Base-by-base conservation (phyloP, 2,888 invertebrate species). In the Tiphia femorata region DNA sequence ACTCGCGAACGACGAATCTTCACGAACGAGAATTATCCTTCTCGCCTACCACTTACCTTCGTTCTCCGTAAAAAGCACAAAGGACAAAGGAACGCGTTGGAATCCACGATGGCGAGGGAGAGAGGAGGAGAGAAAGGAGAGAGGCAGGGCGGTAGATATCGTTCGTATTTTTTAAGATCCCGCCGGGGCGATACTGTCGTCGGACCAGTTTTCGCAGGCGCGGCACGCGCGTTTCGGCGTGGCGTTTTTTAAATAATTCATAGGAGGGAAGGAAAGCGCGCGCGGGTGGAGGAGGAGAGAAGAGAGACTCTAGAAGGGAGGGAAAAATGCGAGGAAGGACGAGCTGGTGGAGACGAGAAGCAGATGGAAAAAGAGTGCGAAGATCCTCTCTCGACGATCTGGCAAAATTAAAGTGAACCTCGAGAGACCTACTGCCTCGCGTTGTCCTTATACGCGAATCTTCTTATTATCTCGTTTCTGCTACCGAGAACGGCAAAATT, bases 191-290 rank as follows among this genome's bases (percentile, higher is more conserved):
- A 63, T 63, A 61, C 44, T 60, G 63, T 60, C 54, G 49, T 60
- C 48, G 46, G 25, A 44, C 44, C 44, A 44, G 30, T 44, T 55
- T n/a, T 52, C 16, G 57, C 46, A 69, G 56, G 58, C 70, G 20
- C 38, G 48, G 55, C 70, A 69, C 68, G 67, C n/a, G n/a, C 52
- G 60, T 60, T 48, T 52, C 42, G 33, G 49, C 44, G 55, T 30
- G 49, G 58, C 51, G 56, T 63, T 66, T 70, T 68, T 66, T 70
- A 66, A 65, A 72, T 70, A 68, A 72, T 70, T 68, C 70, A 72
- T 70, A 62, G 62, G 44, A 46, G 52, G 43, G 53, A 44, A 19
- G 17, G 30, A 20, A 17, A 44, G 33, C 20, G 44, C 30, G 42
- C 29, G 57, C 12, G 23, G 57, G 16, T 2, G n/a, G 38, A 14